phyloP scores from a whole-genome alignment of 2,113 vertebrate species.

The Perca schrenkii region DNA sequence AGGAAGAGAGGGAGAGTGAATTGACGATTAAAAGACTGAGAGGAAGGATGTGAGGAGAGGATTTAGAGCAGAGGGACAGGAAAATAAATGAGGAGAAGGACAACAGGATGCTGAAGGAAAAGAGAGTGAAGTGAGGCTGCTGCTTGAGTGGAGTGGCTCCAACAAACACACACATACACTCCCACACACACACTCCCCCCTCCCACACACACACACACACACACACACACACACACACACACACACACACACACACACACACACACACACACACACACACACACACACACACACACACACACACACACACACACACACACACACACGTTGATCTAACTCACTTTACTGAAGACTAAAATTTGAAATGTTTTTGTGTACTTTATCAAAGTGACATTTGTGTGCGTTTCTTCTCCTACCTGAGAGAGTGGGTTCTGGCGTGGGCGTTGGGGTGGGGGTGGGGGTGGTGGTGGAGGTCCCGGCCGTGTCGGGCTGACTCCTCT shows the following conservation, averaged over 20 bases:
- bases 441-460: conserved; percentile 51
- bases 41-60: conserved; percentile 45
- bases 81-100: conserved; percentile 21
- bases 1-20: conserved; percentile 74
- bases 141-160: conserved; percentile 72
- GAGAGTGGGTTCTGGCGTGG: conserved; percentile 74
- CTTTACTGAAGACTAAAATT: neutral
- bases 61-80: conserved; percentile 28
- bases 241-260: neutral
- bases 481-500: conserved; percentile 74
- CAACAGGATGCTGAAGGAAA: conserved; percentile 62
- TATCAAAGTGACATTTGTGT: neutral
- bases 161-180: neutral
- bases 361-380: neutral
- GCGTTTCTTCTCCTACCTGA: conserved; percentile 70
- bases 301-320: neutral
- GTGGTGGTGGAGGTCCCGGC: conserved; percentile 49
- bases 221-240: neutral
- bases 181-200: neutral
- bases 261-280: neutral
- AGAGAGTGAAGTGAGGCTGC: conserved; percentile 61
- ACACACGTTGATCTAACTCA: neutral
- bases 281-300: neutral
- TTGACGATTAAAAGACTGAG: conserved; percentile 52
- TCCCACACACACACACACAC: neutral